Conservation (phyloP, 2,113 vertebrate species). For the Bos indicus region DNA sequence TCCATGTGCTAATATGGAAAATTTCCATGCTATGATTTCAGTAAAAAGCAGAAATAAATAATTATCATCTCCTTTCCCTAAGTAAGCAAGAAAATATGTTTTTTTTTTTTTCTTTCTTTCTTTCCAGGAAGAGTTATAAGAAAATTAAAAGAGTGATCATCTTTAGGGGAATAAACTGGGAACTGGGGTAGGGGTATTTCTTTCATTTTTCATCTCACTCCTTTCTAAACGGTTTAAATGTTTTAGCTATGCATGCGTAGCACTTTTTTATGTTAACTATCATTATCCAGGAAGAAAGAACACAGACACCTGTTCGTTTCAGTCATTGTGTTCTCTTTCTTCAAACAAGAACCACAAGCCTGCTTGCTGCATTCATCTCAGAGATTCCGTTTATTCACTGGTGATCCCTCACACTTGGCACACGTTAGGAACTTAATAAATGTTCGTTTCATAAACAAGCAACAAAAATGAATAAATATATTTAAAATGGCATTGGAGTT, state of each 20-base stretch:
- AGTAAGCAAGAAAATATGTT: background rate
- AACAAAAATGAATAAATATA: background rate
- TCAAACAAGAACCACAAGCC: background rate
- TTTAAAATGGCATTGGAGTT: background rate
- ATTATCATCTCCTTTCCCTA: too few species aligned
- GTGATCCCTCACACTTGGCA: fast-evolving
- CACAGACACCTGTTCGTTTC: background rate
- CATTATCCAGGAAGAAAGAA: background rate
- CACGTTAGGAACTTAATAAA: background rate
- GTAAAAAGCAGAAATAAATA: background rate
- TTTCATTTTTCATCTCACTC: background rate
- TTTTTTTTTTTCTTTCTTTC: background rate
- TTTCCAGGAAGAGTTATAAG: background rate
- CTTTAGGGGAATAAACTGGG: background rate
- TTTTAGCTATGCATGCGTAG: background rate
- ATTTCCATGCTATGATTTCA: background rate
- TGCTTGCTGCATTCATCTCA: background rate
- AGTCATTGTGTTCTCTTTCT: background rate
- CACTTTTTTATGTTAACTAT: background rate
- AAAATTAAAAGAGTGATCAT: background rate
- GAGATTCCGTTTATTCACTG: background rate
- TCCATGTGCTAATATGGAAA: background rate
- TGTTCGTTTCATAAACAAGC: background rate
- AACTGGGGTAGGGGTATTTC: background rate
- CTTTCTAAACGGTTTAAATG: background rate